Evolutionary conservation across 1,140 invertebrate species (phyloP).

Genomic region (Globodera rostochiensis): DNA sequence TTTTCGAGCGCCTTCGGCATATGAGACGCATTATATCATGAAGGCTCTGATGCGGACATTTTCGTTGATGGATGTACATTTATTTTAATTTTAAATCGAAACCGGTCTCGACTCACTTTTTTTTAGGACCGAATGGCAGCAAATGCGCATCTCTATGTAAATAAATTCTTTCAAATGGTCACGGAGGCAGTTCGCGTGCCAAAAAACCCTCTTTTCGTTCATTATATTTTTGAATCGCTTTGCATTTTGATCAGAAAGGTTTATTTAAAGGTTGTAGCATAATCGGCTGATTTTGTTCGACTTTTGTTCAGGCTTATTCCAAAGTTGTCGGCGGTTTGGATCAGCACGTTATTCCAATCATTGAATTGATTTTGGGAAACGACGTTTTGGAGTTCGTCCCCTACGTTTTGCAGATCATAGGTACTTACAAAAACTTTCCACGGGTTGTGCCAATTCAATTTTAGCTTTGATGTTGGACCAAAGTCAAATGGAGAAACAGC

Average conservation of each 20-base stretch:
- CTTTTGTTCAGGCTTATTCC: constrained; percentile 39
- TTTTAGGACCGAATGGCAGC: constrained; percentile 42
- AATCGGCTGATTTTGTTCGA: constrained; percentile 14
- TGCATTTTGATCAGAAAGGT: constrained; percentile 65
- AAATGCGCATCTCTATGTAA: constrained; percentile 38
- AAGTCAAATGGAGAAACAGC: constrained; percentile 67
- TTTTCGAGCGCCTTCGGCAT: constrained; percentile 28
- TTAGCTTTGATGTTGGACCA: constrained; percentile 82
- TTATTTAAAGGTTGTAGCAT: constrained; percentile 16
- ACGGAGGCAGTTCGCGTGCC: constrained; percentile 65
- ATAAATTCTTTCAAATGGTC: constrained; percentile 32
- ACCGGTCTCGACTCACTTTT: neutral
- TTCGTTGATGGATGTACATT: constrained; percentile 46
- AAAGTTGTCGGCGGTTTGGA: constrained; percentile 30
- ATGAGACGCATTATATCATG: constrained; percentile 49
- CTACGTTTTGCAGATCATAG: constrained; percentile 6
- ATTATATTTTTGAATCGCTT: constrained; percentile 69
- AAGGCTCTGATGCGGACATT: constrained; percentile 52
- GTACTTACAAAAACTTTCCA: neutral
- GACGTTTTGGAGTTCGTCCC: constrained; percentile 23
- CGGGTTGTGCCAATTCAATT: constrained; percentile 1
- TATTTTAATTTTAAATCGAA: constrained; percentile 13
- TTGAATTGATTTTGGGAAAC: constrained; percentile 42
- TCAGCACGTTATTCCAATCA: constrained; percentile 42
- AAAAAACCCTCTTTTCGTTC: constrained; percentile 69